Base-by-base conservation (phyloP, 2,113 vertebrate genomes). In the Zeus faber region DNA sequence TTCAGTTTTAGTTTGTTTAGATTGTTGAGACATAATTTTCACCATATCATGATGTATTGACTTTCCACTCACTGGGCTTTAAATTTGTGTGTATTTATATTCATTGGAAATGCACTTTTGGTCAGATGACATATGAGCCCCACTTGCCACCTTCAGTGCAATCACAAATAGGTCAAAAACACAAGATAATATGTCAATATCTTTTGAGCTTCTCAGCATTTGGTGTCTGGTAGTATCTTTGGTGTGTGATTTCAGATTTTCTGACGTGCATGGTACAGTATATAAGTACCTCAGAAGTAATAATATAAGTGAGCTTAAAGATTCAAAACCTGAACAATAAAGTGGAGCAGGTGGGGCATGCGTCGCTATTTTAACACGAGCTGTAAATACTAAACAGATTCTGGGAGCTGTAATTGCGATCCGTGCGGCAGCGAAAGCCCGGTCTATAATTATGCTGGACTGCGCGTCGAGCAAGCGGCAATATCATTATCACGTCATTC, bases 341-440 rank as follows among this genome's bases (percentile, higher is more conserved):
- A 81, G 63, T 52, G 22, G 35, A 79, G 70, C 51, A 66, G 69
- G 58, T 67, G 76, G 65, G 48, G 40, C 54, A 57, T 16, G 35
- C 33, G 24, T 65, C 49, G 58, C 72, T 72, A 78, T 74, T 77
- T 84, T 58, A 65, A 58, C 58, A 37, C 43, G 27, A 54, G 54
- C 60, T 65, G 23, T 71, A 59, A 69, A 74, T 68, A 41, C 47
- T 62, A 63, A 67, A 70, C 44, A 58, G 55, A 57, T 48, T 58
- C 46, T 66, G 44, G 43, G 58, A 57, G 71, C 70, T 70, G 54
- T 67, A 77, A 81, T 74, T 76, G 56, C 48, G 64, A 77, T 70
- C 62, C 65, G 51, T 62, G 37, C 43, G 40, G 67, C 59, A 54
- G 56, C 37, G 50, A 72, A 72, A 58, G 65, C 80, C 72, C 45